phyloP scores from a whole-genome alignment of 2,113 vertebrate species.

The Ramphastos sulfuratus region DNA sequence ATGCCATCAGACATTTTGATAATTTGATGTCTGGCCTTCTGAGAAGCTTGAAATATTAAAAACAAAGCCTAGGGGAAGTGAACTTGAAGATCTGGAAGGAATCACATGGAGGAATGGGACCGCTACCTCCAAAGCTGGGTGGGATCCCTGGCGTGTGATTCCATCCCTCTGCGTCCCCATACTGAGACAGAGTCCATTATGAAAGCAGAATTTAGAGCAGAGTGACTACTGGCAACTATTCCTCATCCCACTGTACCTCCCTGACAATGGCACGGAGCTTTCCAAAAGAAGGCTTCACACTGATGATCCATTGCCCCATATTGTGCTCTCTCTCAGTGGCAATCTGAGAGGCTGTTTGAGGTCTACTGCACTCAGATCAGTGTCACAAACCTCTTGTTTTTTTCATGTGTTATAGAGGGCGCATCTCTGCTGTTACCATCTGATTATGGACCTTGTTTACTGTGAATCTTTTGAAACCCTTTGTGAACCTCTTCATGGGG shows the following conservation, averaged over 20 bases:
- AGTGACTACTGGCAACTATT: background rate
- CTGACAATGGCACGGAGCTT: background rate
- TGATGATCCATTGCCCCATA: background rate
- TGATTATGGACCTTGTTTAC: background rate
- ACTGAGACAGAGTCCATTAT: background rate
- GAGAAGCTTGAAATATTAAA: background rate
- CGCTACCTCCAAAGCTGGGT: background rate
- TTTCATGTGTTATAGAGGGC: background rate
- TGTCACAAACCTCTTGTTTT: background rate
- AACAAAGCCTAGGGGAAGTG: background rate
- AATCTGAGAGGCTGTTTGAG: background rate
- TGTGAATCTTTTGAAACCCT: background rate
- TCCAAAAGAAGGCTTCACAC: background rate
- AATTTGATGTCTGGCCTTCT: background rate
- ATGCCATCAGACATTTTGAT: background rate
- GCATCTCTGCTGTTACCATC: background rate
- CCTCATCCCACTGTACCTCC: fast-evolving
- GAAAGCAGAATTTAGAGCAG: background rate
- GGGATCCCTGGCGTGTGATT: background rate
- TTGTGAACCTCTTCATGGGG: background rate
- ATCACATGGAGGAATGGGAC: background rate
- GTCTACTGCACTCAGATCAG: background rate
- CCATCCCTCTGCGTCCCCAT: background rate
- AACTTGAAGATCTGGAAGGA: background rate
- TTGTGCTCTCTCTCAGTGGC: background rate